phyloP scores from a whole-genome alignment of 1,140 invertebrate genomes.

The Mactra quadrangularis region DNA sequence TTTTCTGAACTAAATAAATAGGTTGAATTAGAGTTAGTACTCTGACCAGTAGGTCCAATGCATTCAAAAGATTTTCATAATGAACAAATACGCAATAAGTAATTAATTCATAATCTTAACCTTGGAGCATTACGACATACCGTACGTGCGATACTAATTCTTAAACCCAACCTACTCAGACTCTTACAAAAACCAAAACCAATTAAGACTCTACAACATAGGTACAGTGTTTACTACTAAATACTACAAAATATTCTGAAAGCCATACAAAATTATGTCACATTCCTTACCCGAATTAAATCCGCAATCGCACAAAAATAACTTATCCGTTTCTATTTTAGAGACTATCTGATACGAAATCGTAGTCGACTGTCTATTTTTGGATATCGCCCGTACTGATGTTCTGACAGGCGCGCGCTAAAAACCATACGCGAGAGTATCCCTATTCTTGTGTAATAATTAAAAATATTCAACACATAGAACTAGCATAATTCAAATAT shows the following conservation, averaged over 20 bases:
- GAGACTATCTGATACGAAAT: conserved; percentile 56
- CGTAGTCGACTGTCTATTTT: conserved; percentile 59
- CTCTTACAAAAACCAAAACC: no score
- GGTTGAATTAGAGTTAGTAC: no score
- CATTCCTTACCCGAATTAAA: conserved; percentile 64
- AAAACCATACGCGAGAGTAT: conserved; percentile 9
- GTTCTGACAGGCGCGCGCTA: conserved; percentile 53
- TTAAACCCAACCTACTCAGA: not conserved
- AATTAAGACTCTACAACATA: not conserved
- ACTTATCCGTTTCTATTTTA: conserved; percentile 62
- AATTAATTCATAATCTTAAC: no score
- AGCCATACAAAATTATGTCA: conserved; percentile 57
- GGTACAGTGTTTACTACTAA: conserved; percentile 20
- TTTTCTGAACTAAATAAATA: no score
- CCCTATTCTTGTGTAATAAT: no score
- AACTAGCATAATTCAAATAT: no score
- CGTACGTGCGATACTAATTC: not conserved
- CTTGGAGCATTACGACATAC: no score
- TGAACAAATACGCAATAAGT: not conserved
- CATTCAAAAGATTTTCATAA: not conserved
- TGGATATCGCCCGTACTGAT: conserved; percentile 45
- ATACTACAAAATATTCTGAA: conserved; percentile 57
- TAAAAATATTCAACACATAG: no score
- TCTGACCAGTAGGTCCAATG: no score
- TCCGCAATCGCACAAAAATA: conserved; percentile 61